A percentile compares a stretch with the other conserved stretches of the same genome.
These are phyloP conservation scores for Phalanger gymnotis DNA, from an alignment of 2,797 vertebrate species.

Conservation along the genomic window DNA sequence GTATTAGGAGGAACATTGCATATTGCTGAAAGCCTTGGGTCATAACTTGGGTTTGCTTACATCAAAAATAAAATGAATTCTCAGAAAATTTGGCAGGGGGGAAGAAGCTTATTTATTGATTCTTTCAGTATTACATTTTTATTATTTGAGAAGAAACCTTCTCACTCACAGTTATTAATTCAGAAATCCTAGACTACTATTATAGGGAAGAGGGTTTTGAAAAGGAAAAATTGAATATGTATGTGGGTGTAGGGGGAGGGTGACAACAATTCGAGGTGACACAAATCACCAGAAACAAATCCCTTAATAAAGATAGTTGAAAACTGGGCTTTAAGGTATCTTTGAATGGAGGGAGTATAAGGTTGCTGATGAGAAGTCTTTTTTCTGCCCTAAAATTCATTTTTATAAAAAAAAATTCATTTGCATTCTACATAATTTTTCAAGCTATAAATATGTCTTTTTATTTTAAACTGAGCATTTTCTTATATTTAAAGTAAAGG, in stretches of 20 bases:
- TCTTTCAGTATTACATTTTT: background rate
- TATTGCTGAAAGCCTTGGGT: background rate
- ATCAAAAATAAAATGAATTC: background rate
- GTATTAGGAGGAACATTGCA: background rate
- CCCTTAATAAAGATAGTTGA: background rate
- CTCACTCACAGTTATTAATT: background rate
- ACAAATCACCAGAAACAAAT: background rate
- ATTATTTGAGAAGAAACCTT: background rate
- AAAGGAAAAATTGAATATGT: background rate
- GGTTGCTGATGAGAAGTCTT: too few relatives aligned
- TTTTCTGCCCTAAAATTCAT: background rate
- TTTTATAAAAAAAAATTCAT: background rate
- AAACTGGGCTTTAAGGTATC: background rate
- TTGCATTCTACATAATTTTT: background rate
- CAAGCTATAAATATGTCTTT: background rate
- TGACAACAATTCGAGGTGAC: background rate
- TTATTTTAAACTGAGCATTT: background rate
- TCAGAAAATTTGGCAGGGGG: background rate
- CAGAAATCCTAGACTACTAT: background rate
- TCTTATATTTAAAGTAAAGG: background rate
- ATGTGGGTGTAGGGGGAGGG: background rate
- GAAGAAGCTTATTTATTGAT: background rate
- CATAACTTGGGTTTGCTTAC: background rate
- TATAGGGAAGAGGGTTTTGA: background rate
- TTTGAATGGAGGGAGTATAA: background rate